A percentile compares a stretch with the other conserved stretches of the same genome.
phyloP scores from a whole-genome alignment of 2,797 vertebrate species.

The Gila robusta region DNA sequence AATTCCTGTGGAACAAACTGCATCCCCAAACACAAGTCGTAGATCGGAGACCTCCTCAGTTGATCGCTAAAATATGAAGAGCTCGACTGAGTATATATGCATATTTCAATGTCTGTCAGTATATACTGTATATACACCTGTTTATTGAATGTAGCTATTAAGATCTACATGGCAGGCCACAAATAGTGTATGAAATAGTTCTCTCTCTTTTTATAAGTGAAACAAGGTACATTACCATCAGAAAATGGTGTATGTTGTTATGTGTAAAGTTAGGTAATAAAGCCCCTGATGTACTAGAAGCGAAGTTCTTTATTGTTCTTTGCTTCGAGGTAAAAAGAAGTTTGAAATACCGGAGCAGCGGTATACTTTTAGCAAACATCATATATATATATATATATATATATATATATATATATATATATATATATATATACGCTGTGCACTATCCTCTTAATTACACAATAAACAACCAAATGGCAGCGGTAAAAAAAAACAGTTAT shows the following conservation, averaged over 20 bases:
- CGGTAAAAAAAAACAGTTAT: not conserved
- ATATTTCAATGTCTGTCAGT: not conserved
- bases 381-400: not conserved
- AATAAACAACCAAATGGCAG: not conserved
- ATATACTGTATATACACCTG: too few species aligned
- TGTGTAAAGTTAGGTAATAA: not conserved
- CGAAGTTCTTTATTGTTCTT: not conserved
- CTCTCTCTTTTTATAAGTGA: not conserved
- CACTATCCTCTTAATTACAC: not conserved
- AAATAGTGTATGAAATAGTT: not conserved
- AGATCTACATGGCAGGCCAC: not conserved
- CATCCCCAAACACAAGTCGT: constrained; percentile 93
- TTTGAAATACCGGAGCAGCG: not conserved
- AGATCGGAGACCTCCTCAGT: constrained; percentile 93
- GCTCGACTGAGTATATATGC: not conserved
- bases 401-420: not conserved
- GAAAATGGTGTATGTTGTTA: not conserved
- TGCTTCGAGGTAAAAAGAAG: not conserved
- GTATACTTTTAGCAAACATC: not conserved
- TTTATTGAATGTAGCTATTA: not conserved
- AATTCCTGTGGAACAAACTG: constrained; percentile 97
- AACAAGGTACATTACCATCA: not conserved
- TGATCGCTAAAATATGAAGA: constrained; percentile 82
- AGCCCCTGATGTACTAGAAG: not conserved
- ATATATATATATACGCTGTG: not conserved